These are phyloP conservation scores for Leptura quadrifasciata DNA, from an alignment of 2,888 invertebrate species.

Conservation along the genomic window DNA sequence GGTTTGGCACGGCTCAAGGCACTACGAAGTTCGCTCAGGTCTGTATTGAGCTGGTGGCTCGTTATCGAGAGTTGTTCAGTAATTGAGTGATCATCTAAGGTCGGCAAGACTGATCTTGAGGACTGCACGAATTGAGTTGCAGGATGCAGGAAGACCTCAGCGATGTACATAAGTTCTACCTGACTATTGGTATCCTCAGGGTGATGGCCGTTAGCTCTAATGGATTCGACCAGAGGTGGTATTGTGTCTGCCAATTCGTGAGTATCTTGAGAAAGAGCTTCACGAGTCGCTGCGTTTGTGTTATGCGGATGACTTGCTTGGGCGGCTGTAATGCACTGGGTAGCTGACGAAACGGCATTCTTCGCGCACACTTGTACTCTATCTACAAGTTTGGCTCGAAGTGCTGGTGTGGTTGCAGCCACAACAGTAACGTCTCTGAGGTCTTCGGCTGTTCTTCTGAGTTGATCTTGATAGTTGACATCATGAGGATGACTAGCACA, in stretches of 20 bases:
- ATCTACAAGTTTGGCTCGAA: conserved; percentile 83
- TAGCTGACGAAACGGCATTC: conserved; percentile 90
- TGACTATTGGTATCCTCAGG: conserved; percentile 87
- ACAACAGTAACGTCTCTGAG: conserved; percentile 92
- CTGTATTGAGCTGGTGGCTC: conserved; percentile 81
- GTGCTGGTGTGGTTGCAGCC: conserved; percentile 85
- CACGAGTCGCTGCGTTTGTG: conserved; percentile 81
- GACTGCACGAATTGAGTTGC: conserved; percentile 85
- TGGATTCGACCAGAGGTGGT: conserved; percentile 87
- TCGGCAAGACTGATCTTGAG: conserved; percentile 87
- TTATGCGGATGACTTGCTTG: conserved; percentile 88
- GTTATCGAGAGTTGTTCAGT: conserved; percentile 84
- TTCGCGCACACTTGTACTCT: conserved; percentile 84
- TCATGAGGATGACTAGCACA: conserved; percentile 92
- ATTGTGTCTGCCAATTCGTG: conserved; percentile 85
- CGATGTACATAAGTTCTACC: conserved; percentile 86
- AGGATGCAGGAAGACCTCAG: conserved; percentile 88
- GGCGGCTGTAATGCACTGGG: conserved; percentile 92
- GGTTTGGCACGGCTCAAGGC: conserved; percentile 72
- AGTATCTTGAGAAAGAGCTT: conserved; percentile 85
- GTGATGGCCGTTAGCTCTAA: conserved; percentile 81
- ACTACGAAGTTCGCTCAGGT: conserved; percentile 71
- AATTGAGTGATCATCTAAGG: conserved; percentile 85
- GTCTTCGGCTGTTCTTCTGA: conserved; percentile 94
- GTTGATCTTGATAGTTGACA: conserved; percentile 84